Conservation (phyloP, 2,888 invertebrate species). For the Clostera curtula region DNA sequence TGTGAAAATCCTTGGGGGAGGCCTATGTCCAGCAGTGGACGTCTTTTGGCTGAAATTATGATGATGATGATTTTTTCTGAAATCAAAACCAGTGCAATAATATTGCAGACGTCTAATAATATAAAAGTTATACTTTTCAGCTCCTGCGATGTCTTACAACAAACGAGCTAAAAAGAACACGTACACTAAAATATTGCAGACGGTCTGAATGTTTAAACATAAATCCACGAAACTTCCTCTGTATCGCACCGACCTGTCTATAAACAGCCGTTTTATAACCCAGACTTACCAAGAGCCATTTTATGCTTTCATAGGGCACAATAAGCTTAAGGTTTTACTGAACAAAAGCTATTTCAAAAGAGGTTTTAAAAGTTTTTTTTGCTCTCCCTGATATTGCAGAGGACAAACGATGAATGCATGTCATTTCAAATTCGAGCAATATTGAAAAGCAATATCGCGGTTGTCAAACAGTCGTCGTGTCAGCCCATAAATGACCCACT, state of each 20-base stretch:
- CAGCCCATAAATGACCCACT: too few species aligned
- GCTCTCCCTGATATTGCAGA: conserved; percentile 1
- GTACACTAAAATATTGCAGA: conserved; percentile 1
- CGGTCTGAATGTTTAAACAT: conserved; percentile 11
- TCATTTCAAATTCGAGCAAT: too few species aligned
- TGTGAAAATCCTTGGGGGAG: too few species aligned
- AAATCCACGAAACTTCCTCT: conserved; percentile 17
- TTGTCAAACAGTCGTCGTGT: too few species aligned
- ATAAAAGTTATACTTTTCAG: not conserved
- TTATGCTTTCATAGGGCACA: conserved; percentile 13
- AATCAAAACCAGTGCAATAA: too few species aligned
- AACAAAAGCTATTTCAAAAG: not conserved
- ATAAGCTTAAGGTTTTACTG: conserved; percentile 1
- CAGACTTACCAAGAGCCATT: conserved; percentile 9
- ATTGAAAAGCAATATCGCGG: too few species aligned
- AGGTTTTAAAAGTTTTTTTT: not conserved
- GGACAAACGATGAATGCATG: too few species aligned
- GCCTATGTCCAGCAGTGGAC: too few species aligned
- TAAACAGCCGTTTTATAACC: conserved; percentile 17
- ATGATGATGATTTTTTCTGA: too few species aligned
- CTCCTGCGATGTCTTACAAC: not conserved
- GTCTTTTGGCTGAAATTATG: too few species aligned
- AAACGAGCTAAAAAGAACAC: not conserved
- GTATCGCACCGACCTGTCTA: conserved; percentile 11
- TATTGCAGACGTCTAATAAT: too few species aligned